A percentile compares a stretch with the other conserved stretches of the same genome.
Conservation (phyloP, 1,140 invertebrate genomes). For the Euschistus heros region DNA sequence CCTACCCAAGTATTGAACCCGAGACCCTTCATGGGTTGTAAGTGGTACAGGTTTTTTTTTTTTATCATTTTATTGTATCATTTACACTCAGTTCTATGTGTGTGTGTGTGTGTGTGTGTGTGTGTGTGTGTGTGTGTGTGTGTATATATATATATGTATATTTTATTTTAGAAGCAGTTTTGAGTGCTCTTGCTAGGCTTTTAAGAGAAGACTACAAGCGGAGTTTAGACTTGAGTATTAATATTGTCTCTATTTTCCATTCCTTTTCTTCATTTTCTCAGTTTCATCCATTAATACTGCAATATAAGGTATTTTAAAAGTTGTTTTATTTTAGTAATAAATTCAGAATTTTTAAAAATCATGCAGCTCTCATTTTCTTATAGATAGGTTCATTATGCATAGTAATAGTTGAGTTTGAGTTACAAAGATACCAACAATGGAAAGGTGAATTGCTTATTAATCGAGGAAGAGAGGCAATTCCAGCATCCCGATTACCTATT, state of each 20-base stretch:
- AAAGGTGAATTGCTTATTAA: slow-evolving; percentile 54
- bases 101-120: not conserved
- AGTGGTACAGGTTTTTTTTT: too few relatives aligned
- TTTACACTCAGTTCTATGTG: not conserved
- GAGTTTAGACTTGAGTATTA: slow-evolving; percentile 90
- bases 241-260: slow-evolving; percentile 94
- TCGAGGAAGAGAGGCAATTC: not conserved
- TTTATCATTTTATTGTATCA: too few relatives aligned
- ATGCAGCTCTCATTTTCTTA: slow-evolving; percentile 28
- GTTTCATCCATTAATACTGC: slow-evolving; percentile 85
- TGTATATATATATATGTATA: slow-evolving; percentile 13
- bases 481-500: slow-evolving; percentile 30
- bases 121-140: not conserved
- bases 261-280: slow-evolving; percentile 94
- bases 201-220: slow-evolving; percentile 94
- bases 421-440: slow-evolving; percentile 87
- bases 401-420: slow-evolving; percentile 90
- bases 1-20: too few relatives aligned
- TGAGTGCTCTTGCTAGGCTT: slow-evolving; percentile 88
- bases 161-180: slow-evolving; percentile 70
- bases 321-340: not conserved
- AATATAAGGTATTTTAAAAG: slow-evolving; percentile 61
- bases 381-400: slow-evolving; percentile 90
- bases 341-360: slow-evolving; percentile 4
- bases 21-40: too few relatives aligned